Evolutionary conservation across 2,797 vertebrate genomes (phyloP).

Genomic region (Crossoptilon crossoptilon): DNA sequence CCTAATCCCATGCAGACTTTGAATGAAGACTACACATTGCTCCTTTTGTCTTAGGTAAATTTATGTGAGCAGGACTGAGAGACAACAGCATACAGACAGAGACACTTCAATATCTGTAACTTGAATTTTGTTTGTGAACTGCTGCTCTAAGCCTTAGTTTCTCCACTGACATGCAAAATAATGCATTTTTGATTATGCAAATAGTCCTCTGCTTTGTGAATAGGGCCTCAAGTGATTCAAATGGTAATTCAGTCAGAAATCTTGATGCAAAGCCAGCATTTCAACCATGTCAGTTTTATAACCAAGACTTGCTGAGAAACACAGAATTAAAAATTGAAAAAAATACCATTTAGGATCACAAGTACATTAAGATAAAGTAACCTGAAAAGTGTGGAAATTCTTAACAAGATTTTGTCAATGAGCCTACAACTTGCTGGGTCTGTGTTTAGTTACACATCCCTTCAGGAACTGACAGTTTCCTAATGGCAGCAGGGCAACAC

Average conservation of each 20-base stretch:
- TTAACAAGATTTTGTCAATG: slow-evolving; percentile 7
- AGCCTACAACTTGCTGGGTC: background rate
- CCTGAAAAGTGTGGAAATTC: slow-evolving; percentile 18
- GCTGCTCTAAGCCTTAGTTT: background rate
- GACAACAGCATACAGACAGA: background rate
- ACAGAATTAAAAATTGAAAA: slow-evolving; percentile 56
- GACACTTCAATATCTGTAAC: background rate
- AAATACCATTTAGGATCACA: slow-evolving; percentile 31
- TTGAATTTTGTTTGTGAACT: background rate
- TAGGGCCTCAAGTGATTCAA: slow-evolving; percentile 56
- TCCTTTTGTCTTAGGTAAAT: background rate
- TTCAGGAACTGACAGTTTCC: background rate
- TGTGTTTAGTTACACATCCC: background rate
- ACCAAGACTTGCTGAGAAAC: slow-evolving; percentile 60
- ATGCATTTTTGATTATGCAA: slow-evolving; percentile 52
- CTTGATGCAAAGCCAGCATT: slow-evolving; percentile 66
- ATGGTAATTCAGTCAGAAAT: slow-evolving; percentile 69
- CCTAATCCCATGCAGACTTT: background rate
- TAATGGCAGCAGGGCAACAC: background rate
- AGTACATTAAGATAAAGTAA: slow-evolving; percentile 56
- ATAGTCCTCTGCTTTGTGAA: slow-evolving; percentile 52
- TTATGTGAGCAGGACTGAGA: background rate
- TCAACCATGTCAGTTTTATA: slow-evolving; percentile 37
- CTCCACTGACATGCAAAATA: slow-evolving; percentile 25
- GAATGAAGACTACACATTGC: background rate